Percentiles rank a stretch among this genome's conserved stretches.
Conservation (phyloP, 2,888 invertebrate genomes). For the Drosophila falleni region DNA sequence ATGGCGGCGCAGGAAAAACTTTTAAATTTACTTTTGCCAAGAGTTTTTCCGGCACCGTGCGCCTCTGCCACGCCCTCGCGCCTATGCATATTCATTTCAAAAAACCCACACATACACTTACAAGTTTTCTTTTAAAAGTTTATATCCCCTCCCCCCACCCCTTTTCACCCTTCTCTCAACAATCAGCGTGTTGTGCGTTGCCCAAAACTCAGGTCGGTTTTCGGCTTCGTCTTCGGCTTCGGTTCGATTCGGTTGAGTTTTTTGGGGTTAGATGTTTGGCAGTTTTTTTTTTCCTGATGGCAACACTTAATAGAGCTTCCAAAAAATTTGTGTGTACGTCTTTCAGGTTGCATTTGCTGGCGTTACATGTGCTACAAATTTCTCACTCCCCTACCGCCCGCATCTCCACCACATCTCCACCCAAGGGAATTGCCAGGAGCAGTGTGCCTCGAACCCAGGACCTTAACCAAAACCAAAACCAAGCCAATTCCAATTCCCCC, state of each 20-base stretch:
- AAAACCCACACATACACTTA: slow-evolving; percentile 51
- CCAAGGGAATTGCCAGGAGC: neutral
- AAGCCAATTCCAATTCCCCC: slow-evolving; percentile 77
- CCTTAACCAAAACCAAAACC: slow-evolving; percentile 42
- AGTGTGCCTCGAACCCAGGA: slow-evolving; percentile 20
- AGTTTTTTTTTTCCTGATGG: slow-evolving; percentile 23
- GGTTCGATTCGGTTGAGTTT: slow-evolving; percentile 3
- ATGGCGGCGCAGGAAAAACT: slow-evolving; percentile 65
- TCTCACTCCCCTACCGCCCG: slow-evolving; percentile 12
- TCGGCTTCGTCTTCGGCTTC: neutral
- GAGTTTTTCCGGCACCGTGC: slow-evolving; percentile 69
- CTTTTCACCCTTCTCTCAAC: neutral
- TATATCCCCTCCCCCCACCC: slow-evolving; percentile 1
- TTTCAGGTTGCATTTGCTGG: slow-evolving; percentile 63
- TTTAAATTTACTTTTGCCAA: slow-evolving; percentile 81
- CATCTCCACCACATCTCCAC: neutral
- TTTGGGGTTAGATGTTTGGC: neutral
- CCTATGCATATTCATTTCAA: slow-evolving; percentile 79
- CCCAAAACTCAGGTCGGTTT: neutral
- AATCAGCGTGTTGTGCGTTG: slow-evolving; percentile 16
- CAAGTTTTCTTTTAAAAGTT: slow-evolving; percentile 73
- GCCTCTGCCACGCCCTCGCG: slow-evolving; percentile 15
- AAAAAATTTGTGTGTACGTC: slow-evolving; percentile 65
- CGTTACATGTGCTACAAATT: slow-evolving; percentile 75
- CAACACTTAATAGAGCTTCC: slow-evolving; percentile 78